Conservation (phyloP, 2,797 vertebrate species). For the Crax fasciolata region DNA sequence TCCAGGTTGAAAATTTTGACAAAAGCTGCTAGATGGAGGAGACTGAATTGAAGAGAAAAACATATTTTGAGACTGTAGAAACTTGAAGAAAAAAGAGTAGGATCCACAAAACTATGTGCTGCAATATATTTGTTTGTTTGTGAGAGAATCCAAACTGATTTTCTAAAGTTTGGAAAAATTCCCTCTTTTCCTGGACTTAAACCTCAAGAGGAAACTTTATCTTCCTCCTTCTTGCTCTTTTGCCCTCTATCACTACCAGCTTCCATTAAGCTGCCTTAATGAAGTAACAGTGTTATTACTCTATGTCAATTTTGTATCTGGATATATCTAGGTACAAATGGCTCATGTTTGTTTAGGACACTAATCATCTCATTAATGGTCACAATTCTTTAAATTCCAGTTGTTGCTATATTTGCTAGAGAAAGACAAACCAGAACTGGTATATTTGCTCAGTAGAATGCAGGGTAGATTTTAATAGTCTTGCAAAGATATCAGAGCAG, state of each 20-base stretch:
- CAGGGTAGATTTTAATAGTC: neutral
- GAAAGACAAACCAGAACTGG: neutral
- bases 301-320: neutral
- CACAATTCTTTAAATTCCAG: rapidly evolving
- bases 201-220: neutral
- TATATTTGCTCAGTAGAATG: neutral
- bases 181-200: neutral
- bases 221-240: neutral
- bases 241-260: neutral
- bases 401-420: neutral
- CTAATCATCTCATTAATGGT: neutral
- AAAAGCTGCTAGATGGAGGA: neutral
- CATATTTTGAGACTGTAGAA: neutral
- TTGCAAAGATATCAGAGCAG: neutral
- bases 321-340: neutral
- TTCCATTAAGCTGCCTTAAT: neutral
- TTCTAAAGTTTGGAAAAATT: neutral
- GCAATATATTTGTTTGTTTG: neutral
- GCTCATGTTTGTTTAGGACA: neutral
- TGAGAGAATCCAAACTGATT: neutral
- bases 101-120: neutral
- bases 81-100: neutral
- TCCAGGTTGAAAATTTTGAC: neutral
- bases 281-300: neutral
- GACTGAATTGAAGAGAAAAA: neutral